A percentile compares a stretch with the other conserved stretches of the same genome.
These are phyloP conservation scores for Drosophila pseudotakahashii DNA, from an alignment of 2,888 invertebrate species.

Conservation along the genomic window DNA sequence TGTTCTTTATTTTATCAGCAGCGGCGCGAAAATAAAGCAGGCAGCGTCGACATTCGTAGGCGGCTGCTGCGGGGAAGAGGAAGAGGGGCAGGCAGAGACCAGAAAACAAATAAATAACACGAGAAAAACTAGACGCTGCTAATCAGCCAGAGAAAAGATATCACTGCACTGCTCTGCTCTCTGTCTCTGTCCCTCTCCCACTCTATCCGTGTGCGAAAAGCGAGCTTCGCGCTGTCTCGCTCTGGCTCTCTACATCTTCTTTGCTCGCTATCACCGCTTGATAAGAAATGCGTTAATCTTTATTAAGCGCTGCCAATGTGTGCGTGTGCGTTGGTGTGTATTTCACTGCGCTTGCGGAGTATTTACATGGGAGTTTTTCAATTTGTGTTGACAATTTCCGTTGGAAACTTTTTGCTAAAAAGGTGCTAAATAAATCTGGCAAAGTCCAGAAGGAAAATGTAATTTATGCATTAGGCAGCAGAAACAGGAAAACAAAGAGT, in stretches of 20 bases:
- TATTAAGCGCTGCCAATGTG: slow-evolving; percentile 64
- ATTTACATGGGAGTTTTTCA: slow-evolving; percentile 43
- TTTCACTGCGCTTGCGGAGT: slow-evolving; percentile 18
- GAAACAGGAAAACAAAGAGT: slow-evolving; percentile 43
- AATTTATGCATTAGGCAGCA: slow-evolving; percentile 59
- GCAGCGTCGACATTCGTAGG: slow-evolving; percentile 45
- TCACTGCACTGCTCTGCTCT: slow-evolving; percentile 20
- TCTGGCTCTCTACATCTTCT: slow-evolving; percentile 24
- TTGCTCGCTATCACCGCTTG: slow-evolving; percentile 54
- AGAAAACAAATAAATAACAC: slow-evolving; percentile 74
- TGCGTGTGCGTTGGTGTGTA: slow-evolving; percentile 17
- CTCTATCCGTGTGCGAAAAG: slow-evolving; percentile 21
- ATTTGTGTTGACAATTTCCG: slow-evolving; percentile 61
- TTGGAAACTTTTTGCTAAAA: slow-evolving; percentile 51
- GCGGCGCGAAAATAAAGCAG: slow-evolving; percentile 67
- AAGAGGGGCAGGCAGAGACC: slow-evolving; percentile 47
- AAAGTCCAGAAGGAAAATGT: slow-evolving; percentile 46
- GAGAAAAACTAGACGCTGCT: slow-evolving; percentile 70
- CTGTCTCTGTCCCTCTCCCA: slow-evolving; percentile 20
- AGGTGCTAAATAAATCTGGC: slow-evolving; percentile 38
- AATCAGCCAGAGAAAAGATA: slow-evolving; percentile 61
- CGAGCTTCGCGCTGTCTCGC: slow-evolving; percentile 11
- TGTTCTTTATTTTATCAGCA: slow-evolving; percentile 82
- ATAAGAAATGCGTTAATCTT: slow-evolving; percentile 80
- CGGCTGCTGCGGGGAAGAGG: slow-evolving; percentile 53